Conservation (phyloP, 2,888 invertebrate genomes). For the Thyatira batis region DNA sequence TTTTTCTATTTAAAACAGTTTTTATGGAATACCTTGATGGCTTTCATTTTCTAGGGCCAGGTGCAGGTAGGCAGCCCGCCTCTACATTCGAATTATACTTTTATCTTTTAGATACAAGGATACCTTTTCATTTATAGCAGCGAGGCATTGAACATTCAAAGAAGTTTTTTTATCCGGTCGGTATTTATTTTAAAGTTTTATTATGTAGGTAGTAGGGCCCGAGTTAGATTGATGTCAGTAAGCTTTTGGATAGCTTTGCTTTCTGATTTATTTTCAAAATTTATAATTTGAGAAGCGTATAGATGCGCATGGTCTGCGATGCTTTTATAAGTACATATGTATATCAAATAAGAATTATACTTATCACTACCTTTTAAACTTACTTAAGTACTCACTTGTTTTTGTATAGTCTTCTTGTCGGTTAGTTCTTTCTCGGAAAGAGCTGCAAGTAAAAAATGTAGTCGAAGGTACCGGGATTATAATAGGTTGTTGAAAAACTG, state of each 20-base stretch:
- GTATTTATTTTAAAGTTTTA: not conserved
- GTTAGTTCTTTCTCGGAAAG: not conserved
- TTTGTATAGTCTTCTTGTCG: not conserved
- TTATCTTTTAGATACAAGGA: conserved; percentile 55
- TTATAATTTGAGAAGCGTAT: too few species aligned
- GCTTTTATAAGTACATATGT: too few species aligned
- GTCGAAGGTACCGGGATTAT: not conserved
- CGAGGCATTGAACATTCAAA: not conserved
- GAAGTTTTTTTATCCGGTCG: not conserved
- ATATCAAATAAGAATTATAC: too few species aligned
- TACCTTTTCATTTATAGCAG: conserved; percentile 42
- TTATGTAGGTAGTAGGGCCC: not conserved
- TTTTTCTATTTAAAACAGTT: conserved; percentile 71
- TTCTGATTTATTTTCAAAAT: too few species aligned
- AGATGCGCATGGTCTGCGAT: too few species aligned
- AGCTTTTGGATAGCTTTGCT: too few species aligned
- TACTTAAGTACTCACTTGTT: not conserved
- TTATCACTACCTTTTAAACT: not conserved
- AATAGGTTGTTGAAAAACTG: not conserved
- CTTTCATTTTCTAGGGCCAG: conserved; percentile 68
- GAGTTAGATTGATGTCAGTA: not conserved
- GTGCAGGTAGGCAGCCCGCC: conserved; percentile 66
- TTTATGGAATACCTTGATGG: conserved; percentile 66
- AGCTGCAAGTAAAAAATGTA: not conserved
- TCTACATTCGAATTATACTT: conserved; percentile 54